phyloP scores from a whole-genome alignment of 1,140 invertebrate genomes.

The Acromyrmex charruanus region DNA sequence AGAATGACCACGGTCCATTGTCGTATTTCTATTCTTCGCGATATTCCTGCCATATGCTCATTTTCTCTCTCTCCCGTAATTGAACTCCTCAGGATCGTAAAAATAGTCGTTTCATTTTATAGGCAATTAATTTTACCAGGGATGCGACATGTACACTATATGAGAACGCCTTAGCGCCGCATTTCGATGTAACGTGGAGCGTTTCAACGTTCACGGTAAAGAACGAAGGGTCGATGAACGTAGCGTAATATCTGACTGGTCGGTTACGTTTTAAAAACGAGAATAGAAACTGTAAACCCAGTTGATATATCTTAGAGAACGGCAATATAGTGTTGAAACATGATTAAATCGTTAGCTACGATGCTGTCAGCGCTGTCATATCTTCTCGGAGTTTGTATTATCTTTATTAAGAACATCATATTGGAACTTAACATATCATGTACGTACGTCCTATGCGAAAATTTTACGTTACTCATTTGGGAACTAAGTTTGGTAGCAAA shows the following conservation, averaged over 20 bases:
- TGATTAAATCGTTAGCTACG: constrained; percentile 31
- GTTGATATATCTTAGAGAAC: neutral
- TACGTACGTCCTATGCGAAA: neutral
- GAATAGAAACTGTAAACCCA: constrained; percentile 4
- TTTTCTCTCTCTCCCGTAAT: constrained; percentile 64
- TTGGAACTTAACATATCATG: neutral
- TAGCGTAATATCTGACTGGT: constrained; percentile 1
- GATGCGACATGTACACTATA: constrained; percentile 67
- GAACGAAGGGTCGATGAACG: constrained; percentile 1
- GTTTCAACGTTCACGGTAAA: constrained; percentile 17
- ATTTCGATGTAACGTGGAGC: constrained; percentile 20
- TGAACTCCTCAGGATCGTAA: constrained; percentile 75
- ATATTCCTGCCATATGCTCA: neutral
- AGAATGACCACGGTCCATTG: neutral
- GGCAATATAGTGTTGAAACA: constrained; percentile 29
- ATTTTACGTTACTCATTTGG: neutral
- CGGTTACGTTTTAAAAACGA: constrained; percentile 15
- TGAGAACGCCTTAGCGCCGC: constrained; percentile 18
- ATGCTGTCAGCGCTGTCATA: neutral
- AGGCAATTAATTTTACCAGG: constrained; percentile 80
- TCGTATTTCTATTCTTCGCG: constrained; percentile 18
- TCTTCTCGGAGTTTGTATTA: neutral
- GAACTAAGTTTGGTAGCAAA: neutral
- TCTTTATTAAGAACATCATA: constrained; percentile 2
- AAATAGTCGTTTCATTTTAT: constrained; percentile 81